These are phyloP conservation scores for Nannobrachium achirus DNA, from an alignment of 2,113 vertebrate genomes.

Conservation along the genomic window DNA sequence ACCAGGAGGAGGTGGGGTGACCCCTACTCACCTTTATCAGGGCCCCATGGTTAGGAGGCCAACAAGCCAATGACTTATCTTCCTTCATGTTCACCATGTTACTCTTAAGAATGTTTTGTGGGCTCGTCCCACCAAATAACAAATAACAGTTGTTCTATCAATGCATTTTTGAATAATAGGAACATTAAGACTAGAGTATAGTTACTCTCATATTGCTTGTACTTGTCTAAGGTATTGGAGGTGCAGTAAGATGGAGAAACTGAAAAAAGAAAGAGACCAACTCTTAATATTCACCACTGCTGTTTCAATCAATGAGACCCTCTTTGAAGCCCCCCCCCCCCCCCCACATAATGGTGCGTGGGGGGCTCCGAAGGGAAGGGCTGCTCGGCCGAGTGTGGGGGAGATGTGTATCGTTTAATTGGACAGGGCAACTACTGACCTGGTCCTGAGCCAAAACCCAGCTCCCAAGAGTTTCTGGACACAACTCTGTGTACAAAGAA, in stretches of 20 bases:
- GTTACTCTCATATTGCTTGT: too few species aligned
- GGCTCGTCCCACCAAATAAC: too few species aligned
- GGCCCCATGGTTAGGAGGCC: constrained; percentile 41
- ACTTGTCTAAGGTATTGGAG: too few species aligned
- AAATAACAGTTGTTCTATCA: too few species aligned
- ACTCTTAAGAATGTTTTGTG: background rate
- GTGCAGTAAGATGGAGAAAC: too few species aligned
- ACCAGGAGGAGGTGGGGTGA: constrained; percentile 54
- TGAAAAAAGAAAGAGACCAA: too few species aligned
- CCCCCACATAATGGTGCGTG: constrained; percentile 49
- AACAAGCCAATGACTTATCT: constrained; percentile 34
- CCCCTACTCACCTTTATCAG: constrained; percentile 53
- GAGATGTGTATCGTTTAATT: constrained; percentile 73
- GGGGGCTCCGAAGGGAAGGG: constrained; percentile 45
- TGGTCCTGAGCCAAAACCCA: constrained; percentile 50
- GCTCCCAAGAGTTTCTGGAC: constrained; percentile 27
- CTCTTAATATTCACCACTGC: background rate
- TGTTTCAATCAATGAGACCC: constrained; percentile 28
- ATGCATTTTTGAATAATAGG: too few species aligned
- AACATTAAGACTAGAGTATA: too few species aligned
- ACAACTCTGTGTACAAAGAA: constrained; percentile 10
- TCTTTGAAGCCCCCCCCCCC: constrained; percentile 41
- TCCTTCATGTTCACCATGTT: constrained; percentile 29
- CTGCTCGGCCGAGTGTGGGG: constrained; percentile 55
- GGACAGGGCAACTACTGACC: constrained; percentile 69